Conservation (phyloP, 2,888 invertebrate genomes). For the Apodemia duryi region DNA sequence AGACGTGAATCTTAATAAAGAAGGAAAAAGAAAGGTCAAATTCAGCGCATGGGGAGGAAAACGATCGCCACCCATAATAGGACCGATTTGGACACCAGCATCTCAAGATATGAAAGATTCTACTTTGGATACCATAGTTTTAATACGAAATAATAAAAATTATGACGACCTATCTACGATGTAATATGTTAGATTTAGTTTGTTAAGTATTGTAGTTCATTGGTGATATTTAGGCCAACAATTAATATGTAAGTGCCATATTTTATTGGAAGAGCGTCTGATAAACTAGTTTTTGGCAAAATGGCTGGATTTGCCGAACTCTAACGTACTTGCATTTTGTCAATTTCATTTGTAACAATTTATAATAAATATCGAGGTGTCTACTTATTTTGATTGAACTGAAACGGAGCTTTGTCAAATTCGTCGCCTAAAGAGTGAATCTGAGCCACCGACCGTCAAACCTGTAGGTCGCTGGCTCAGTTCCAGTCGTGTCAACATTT, state of each 20-base stretch:
- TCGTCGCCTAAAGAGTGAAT: no score
- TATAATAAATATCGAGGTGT: background rate
- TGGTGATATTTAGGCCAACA: conserved; percentile 24
- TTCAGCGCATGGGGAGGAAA: conserved; percentile 74
- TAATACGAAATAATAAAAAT: conserved; percentile 49
- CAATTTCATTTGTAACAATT: conserved; percentile 17
- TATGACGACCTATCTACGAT: conserved; percentile 23
- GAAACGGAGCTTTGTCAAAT: background rate
- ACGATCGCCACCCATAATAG: conserved; percentile 67
- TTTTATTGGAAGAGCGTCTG: conserved; percentile 23
- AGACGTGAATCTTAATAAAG: conserved; percentile 61
- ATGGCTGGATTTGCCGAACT: conserved; percentile 53
- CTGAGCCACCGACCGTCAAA: no score
- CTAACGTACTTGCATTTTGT: conserved; percentile 31
- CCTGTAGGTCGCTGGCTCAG: no score
- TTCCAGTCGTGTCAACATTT: no score
- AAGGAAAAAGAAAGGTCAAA: conserved; percentile 69
- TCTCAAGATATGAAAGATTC: conserved; percentile 49
- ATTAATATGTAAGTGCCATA: conserved; percentile 43
- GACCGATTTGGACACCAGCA: conserved; percentile 67
- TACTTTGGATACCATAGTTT: conserved; percentile 52
- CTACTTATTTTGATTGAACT: conserved; percentile 1
- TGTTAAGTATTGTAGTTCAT: conserved; percentile 17
- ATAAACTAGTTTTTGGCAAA: conserved; percentile 39
- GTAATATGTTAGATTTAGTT: conserved; percentile 22